A percentile compares a stretch with the other conserved stretches of the same genome.
These are phyloP conservation scores for Datnioides undecimradiatus DNA, from an alignment of 2,113 vertebrate species.

Conservation along the genomic window DNA sequence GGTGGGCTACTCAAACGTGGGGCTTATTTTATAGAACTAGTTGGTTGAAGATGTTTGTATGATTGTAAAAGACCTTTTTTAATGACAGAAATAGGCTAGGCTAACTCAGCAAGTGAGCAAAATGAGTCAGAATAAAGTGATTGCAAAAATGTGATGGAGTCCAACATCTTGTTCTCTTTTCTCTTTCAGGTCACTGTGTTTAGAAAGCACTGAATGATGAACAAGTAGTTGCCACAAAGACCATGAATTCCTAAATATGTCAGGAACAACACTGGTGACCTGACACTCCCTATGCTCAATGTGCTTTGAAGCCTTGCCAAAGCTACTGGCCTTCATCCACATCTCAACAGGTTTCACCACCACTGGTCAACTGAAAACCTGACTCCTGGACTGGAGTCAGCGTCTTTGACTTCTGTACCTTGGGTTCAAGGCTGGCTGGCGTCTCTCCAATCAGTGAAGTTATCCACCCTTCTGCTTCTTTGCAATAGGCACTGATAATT, in stretches of 20 bases:
- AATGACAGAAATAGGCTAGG: too few relatives aligned
- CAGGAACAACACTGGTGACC: constrained; percentile 77
- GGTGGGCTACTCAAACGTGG: too few relatives aligned
- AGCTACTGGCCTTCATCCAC: constrained; percentile 89
- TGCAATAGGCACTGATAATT: constrained; percentile 16
- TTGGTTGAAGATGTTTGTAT: too few relatives aligned
- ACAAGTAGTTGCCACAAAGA: constrained; percentile 88
- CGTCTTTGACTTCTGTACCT: constrained; percentile 58
- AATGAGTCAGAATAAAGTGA: background rate
- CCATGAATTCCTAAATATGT: constrained; percentile 76
- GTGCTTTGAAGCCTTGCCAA: constrained; percentile 91
- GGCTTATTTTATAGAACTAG: too few relatives aligned
- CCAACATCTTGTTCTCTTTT: background rate
- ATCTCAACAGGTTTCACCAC: constrained; percentile 77
- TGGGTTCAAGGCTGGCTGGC: constrained; percentile 82
- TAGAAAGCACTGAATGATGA: constrained; percentile 91
- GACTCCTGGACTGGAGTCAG: constrained; percentile 63
- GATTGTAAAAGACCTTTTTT: too few relatives aligned
- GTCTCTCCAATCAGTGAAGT: constrained; percentile 84
- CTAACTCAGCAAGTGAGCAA: background rate
- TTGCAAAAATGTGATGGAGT: background rate
- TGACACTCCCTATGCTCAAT: constrained; percentile 78
- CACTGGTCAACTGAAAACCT: constrained; percentile 76
- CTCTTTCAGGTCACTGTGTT: constrained; percentile 89
- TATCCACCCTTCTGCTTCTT: constrained; percentile 24